phyloP scores from a whole-genome alignment of 2,797 vertebrate species.

The Catostomus latipinnis region DNA sequence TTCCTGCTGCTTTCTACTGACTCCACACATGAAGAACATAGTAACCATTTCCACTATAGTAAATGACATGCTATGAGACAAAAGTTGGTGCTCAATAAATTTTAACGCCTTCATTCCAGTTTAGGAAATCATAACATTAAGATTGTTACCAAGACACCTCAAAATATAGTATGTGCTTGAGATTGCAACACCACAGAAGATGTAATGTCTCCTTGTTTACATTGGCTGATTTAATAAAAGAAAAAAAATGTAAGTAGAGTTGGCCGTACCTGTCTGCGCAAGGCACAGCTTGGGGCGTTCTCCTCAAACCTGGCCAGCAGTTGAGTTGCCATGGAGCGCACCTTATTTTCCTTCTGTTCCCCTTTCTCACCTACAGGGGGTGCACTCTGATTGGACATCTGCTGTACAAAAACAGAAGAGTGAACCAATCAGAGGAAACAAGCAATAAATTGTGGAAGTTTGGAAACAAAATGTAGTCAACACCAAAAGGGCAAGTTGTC shows the following conservation, averaged over 20 bases:
- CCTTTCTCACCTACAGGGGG: constrained; percentile 75
- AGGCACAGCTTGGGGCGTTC: constrained; percentile 75
- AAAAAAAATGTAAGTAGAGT: neutral
- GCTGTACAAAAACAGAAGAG: constrained; percentile 58
- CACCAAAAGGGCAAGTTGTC: neutral
- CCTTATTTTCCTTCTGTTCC: constrained; percentile 88
- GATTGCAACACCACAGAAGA: neutral
- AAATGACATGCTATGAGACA: neutral
- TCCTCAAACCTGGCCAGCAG: constrained; percentile 95
- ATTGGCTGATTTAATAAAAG: neutral
- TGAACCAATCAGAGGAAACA: neutral
- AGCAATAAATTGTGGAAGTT: neutral
- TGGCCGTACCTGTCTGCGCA: constrained; percentile 80
- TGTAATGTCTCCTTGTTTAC: neutral
- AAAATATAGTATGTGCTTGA: neutral
- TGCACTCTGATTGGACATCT: constrained; percentile 78
- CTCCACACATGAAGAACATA: neutral
- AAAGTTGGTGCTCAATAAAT: neutral
- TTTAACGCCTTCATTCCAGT: neutral
- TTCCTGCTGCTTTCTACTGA: neutral
- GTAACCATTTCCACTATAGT: neutral
- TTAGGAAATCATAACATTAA: neutral
- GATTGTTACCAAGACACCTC: neutral
- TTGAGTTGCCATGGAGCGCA: constrained; percentile 93
- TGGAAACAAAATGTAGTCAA: neutral